Base-by-base conservation (phyloP, 1,140 invertebrate genomes). In the Anastatus disparis region DNA sequence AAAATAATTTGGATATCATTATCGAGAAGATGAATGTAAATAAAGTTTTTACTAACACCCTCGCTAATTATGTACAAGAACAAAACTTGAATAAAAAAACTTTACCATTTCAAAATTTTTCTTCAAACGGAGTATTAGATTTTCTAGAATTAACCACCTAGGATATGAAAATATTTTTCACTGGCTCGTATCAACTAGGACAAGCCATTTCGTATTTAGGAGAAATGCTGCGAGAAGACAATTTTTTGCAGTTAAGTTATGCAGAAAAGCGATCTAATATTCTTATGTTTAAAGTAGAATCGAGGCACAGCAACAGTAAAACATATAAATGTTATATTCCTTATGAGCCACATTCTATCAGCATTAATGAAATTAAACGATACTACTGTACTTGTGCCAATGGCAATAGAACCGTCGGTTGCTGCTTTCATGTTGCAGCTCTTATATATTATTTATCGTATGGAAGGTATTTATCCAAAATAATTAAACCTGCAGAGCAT, bases 111-210 rank as follows among this genome's bases (percentile, higher is more conserved):
- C 12, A 73, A 62, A 56, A 24, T 2, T 46, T 77, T 13, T 55
- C 58, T 13, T 70, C 64, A 9, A 3, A 44, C 53, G 64, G 68
- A 42, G 50, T 73, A 31, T 13, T 58, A 13, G 67, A 75, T 52
- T 75, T 73, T 75, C 74, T 58, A 52, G 74, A 73, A 66, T 55
- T 71, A 48, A 75, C 67, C 3, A 29, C 68, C 58, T 62, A 59
- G 17, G 71, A 73, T 26, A 58, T 73, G 20, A 66, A 64, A 46
- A 22, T 71, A 42, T 22, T 71, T 48, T 73, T 73, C 31, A 68
- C 71, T 2, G 72, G 71, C 35, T 68, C 68, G 13, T 73, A 75
- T 59, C 65, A 73, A 59, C 27, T 67, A 26, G 40, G 29, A 27
- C 74, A 71, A 66, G 38, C 72, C 15, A 56, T 74, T 40, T 75